Percentiles rank a stretch among this genome's conserved stretches.
Conservation (phyloP, 2,888 invertebrate species). For the Pinctada fucata region DNA sequence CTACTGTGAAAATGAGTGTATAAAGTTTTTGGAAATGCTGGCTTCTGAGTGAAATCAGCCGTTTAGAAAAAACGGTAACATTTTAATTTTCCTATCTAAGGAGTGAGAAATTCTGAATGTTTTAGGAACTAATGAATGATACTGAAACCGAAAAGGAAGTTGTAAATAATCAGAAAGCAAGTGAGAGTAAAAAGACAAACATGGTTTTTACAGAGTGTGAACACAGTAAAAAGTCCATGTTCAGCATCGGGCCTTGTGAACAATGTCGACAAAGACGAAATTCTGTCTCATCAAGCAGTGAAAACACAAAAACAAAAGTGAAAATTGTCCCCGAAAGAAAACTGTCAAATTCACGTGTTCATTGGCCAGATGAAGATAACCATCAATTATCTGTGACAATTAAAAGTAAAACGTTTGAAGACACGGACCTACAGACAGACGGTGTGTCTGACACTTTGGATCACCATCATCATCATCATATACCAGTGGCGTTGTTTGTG, state of each 20-base stretch:
- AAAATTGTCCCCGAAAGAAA: background rate
- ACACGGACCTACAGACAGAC: background rate
- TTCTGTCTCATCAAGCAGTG: background rate
- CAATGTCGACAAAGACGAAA: background rate
- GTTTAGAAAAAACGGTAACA: too few species aligned
- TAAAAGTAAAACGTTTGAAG: background rate
- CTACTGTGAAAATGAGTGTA: too few species aligned
- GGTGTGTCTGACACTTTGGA: background rate
- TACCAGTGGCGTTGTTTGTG: too few species aligned
- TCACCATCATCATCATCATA: background rate
- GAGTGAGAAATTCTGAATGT: too few species aligned
- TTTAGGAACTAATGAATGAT: too few species aligned
- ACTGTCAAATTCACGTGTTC: background rate
- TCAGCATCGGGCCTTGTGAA: background rate
- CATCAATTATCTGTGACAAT: background rate
- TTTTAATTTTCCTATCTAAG: too few species aligned
- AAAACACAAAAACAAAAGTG: background rate
- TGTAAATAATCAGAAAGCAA: too few species aligned
- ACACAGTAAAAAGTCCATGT: conserved; percentile 14
- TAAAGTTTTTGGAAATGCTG: too few species aligned
- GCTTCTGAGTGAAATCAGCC: too few species aligned
- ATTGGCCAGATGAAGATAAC: conserved; percentile 8
- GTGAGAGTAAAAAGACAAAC: too few species aligned
- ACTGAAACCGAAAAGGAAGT: too few species aligned
- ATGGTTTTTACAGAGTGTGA: conserved; percentile 8